Evolutionary conservation across 2,113 vertebrate genomes (phyloP).

Genomic region (Dipodomys stephensi): DNA sequence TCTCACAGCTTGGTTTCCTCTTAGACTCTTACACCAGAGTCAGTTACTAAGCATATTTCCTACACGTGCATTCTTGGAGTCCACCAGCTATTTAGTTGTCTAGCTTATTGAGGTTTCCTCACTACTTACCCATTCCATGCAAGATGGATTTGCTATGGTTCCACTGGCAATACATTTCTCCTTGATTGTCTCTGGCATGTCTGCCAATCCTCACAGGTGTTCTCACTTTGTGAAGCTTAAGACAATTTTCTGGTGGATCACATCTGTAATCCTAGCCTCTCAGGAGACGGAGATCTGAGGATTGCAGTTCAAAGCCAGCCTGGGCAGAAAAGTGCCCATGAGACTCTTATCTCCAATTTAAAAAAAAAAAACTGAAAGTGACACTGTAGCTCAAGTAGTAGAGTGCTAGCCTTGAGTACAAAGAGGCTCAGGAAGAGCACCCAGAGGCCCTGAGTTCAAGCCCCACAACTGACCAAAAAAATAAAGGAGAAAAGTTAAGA

Average conservation of each 20-base stretch:
- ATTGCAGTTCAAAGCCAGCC: no score
- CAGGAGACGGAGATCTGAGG: no score
- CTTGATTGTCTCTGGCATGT: neutral
- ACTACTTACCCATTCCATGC: neutral
- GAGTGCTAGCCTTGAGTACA: no score
- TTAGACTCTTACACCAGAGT: neutral
- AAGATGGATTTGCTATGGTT: rapidly evolving
- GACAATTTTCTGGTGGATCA: neutral
- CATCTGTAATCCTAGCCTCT: no score
- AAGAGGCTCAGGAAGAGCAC: no score
- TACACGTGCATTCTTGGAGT: neutral
- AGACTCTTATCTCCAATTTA: no score
- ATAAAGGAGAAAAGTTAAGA: no score
- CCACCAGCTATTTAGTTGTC: neutral
- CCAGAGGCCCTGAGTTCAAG: no score
- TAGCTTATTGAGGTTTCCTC: neutral
- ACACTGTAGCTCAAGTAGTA: no score
- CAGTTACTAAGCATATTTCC: neutral
- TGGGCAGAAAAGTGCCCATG: no score
- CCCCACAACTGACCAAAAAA: no score
- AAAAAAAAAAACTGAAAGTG: no score
- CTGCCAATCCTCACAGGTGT: neutral
- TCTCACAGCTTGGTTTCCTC: neutral
- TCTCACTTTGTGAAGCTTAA: neutral
- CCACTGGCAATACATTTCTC: neutral